Evolutionary conservation across 2,888 invertebrate species (phyloP).

Genomic region (Xylota segnis): DNA sequence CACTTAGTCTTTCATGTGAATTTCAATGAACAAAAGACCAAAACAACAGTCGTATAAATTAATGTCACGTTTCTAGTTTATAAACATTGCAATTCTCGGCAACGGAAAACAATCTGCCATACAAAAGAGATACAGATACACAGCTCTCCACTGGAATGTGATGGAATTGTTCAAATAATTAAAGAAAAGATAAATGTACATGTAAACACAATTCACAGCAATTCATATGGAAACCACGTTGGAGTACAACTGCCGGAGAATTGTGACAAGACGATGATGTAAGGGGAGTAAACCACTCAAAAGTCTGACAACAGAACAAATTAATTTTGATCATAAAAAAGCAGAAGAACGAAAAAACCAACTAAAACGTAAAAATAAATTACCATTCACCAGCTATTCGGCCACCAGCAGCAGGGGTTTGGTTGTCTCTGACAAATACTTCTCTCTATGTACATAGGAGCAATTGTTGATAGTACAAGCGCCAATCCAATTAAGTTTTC

Average conservation of each 20-base stretch:
- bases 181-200: constrained; percentile 2
- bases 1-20: constrained; percentile 13
- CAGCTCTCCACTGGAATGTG: constrained; percentile 8
- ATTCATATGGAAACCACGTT: constrained; percentile 26
- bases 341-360: background rate
- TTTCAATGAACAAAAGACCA: background rate
- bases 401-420: background rate
- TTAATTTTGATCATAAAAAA: background rate
- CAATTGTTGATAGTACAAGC: background rate
- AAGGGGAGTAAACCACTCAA: background rate
- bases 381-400: background rate
- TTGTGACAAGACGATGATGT: constrained; percentile 1
- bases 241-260: background rate
- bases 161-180: constrained; percentile 35
- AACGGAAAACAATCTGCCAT: constrained; percentile 23
- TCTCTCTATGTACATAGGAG: background rate
- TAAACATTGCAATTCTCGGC: constrained; percentile 38
- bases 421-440: background rate
- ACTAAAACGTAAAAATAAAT: background rate
- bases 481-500: constrained; percentile 4
- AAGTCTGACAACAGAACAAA: background rate
- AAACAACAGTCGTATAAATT: constrained; percentile 40
- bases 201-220: background rate
- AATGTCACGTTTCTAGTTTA: constrained; percentile 49
- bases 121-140: constrained; percentile 4